Conservation (phyloP, 2,888 invertebrate genomes). For the Andrena haemorrhoa region DNA sequence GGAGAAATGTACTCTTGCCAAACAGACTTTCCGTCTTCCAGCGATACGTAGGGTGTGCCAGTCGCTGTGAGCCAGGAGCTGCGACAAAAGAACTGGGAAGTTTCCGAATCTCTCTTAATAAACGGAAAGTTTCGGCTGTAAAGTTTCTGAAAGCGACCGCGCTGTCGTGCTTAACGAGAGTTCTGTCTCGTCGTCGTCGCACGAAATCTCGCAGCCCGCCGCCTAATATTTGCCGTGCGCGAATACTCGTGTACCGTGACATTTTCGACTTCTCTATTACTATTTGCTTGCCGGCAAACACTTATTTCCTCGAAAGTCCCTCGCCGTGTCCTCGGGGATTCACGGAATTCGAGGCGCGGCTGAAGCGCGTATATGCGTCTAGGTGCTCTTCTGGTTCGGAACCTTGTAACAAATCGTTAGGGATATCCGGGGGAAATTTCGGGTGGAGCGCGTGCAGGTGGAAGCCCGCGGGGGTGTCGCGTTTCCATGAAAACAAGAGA, state of each 20-base stretch:
- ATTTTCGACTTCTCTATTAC: constrained; percentile 31
- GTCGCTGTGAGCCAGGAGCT: constrained; percentile 48
- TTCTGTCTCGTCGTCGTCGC: constrained; percentile 45
- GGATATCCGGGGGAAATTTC: constrained; percentile 30
- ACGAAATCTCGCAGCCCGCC: constrained; percentile 51
- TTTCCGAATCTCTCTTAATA: constrained; percentile 71
- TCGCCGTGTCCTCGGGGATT: neutral
- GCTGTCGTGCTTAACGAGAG: constrained; percentile 64
- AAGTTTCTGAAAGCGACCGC: constrained; percentile 51
- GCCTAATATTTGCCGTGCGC: constrained; percentile 65
- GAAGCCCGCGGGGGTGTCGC: constrained; percentile 8
- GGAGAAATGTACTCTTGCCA: neutral
- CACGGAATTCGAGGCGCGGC: neutral
- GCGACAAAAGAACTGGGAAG: constrained; percentile 55
- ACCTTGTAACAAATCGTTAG: constrained; percentile 8
- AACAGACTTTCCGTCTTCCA: constrained; percentile 2
- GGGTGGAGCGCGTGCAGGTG: neutral
- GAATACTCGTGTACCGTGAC: constrained; percentile 40
- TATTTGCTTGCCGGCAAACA: constrained; percentile 8
- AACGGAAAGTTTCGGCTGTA: constrained; percentile 55
- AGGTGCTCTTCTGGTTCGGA: neutral
- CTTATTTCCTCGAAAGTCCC: constrained; percentile 26
- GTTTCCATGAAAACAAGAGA: neutral
- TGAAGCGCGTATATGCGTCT: neutral
- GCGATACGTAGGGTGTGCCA: constrained; percentile 27